Evolutionary conservation across 2,888 invertebrate species (phyloP).

Genomic region (Lepetodrilus schrolli): DNA sequence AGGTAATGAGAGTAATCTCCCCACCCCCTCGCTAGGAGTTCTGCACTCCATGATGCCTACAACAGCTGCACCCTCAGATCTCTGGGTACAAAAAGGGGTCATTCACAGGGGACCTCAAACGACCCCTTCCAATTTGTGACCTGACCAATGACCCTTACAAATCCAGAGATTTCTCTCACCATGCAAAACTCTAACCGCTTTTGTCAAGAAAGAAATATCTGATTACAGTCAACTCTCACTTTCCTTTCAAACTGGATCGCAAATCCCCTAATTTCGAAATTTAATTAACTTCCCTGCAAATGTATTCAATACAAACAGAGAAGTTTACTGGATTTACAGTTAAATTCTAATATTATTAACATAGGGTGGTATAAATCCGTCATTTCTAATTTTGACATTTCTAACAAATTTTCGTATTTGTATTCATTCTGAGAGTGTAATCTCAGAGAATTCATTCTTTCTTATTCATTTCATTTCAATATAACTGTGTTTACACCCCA

Average conservation of each 20-base stretch:
- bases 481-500: slow-evolving; percentile 6
- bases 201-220: too few relatives aligned
- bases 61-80: neutral
- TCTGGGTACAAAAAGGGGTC: neutral
- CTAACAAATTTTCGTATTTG: neutral
- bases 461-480: neutral
- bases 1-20: neutral
- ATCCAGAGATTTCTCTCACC: too few relatives aligned
- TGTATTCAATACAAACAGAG: neutral
- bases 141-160: neutral
- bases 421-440: neutral
- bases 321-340: too few relatives aligned
- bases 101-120: neutral
- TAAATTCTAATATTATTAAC: too few relatives aligned
- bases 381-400: neutral
- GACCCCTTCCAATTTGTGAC: neutral
- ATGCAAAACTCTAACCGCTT: too few relatives aligned
- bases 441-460: neutral
- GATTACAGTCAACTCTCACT: too few relatives aligned
- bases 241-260: too few relatives aligned
- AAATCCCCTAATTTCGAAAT: neutral
- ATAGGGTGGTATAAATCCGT: too few relatives aligned
- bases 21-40: neutral
- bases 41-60: neutral
- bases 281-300: neutral